A percentile compares a stretch with the other conserved stretches of the same genome.
phyloP scores from a whole-genome alignment of 2,113 vertebrate species.

The Neomonachus schauinslandi region DNA sequence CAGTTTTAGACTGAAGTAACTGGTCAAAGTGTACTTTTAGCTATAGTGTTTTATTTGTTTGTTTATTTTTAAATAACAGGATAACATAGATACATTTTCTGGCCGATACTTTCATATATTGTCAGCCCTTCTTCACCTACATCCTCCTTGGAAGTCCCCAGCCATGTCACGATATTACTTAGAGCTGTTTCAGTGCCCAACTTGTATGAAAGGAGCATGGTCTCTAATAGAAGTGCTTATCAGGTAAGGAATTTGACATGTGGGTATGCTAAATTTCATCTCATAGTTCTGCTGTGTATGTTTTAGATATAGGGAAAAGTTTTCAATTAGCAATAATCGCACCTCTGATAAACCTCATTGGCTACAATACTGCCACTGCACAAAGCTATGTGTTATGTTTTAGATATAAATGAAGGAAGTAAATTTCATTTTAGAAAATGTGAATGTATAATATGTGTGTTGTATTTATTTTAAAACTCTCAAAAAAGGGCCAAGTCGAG shows the following conservation, averaged over 20 bases:
- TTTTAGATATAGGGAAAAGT: neutral
- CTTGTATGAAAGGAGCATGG: slow-evolving; percentile 92
- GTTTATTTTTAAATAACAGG: slow-evolving; percentile 86
- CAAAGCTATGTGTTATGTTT: neutral
- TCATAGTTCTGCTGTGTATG: neutral
- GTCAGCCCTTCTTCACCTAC: slow-evolving; percentile 87
- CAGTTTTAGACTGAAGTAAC: slow-evolving; percentile 27
- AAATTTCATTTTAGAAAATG: neutral
- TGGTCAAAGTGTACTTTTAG: slow-evolving; percentile 17
- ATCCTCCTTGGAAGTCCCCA: slow-evolving; percentile 92
- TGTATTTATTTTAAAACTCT: neutral
- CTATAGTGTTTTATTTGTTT: slow-evolving; percentile 61
- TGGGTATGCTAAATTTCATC: neutral
- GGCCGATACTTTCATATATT: slow-evolving; percentile 87
- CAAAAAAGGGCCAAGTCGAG: neutral
- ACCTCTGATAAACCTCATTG: too few relatives aligned
- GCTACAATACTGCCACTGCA: too few relatives aligned
- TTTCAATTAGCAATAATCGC: too few relatives aligned
- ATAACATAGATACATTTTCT: slow-evolving; percentile 85
- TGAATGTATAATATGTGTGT: neutral
- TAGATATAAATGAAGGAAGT: neutral
- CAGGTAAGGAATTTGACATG: slow-evolving; percentile 87
- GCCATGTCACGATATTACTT: slow-evolving; percentile 89
- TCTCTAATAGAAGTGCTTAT: slow-evolving; percentile 91
- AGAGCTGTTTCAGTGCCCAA: slow-evolving; percentile 94